Evolutionary conservation across 37 sponge, comb jelly and placozoan species (phyloP), one percentile per base, ranked within the genome.

Genomic region (Oscarella lobularis): DNA sequence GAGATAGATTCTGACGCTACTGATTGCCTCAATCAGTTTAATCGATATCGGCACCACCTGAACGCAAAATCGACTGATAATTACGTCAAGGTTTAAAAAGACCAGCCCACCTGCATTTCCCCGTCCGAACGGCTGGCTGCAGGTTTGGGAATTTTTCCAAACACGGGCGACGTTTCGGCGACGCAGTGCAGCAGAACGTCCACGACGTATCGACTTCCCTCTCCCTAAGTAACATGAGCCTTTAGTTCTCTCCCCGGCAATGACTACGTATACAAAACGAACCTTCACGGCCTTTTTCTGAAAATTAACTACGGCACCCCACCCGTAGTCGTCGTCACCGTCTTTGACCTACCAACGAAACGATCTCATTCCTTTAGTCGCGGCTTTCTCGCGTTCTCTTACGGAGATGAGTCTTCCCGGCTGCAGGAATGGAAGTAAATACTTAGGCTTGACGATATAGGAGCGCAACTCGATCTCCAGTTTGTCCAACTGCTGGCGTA

Each of bases 291-390:
- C 73, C 67, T 98, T 94, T 84, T 89, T 93, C 84, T 98, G 95
- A 74, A 85, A 98, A 79, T 94, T 98, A 66, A 98, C 84, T 32
- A 98, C 88, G 60, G 72, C 71, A 0, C 99, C 99, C 99, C 99
- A 98, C 39, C 99, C 99, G 80, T 85, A 98, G 80, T 98, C 78
- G 55, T 82, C 90, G 31, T 88, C 95, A n/a, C 76, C 73, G 60
- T 82, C 73, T 30, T 76, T 66, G 3, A 81, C 82, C 82, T 76
- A 6, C 30, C n/a, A 37, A 48, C 9, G 60, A 48, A 27, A n/a
- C n/a, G n/a, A n/a, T n/a, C n/a, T n/a, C n/a, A n/a, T n/a, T n/a
- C n/a, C n/a, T n/a, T n/a, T n/a, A n/a, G 75, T 4, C 75, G 3
- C 30, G 69, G 3, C 27, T 32, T 27, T n/a, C 29, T 31, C 66